These are phyloP conservation scores for Entomyzon cyanotis DNA, from an alignment of 2,113 vertebrate genomes.

Conservation along the genomic window DNA sequence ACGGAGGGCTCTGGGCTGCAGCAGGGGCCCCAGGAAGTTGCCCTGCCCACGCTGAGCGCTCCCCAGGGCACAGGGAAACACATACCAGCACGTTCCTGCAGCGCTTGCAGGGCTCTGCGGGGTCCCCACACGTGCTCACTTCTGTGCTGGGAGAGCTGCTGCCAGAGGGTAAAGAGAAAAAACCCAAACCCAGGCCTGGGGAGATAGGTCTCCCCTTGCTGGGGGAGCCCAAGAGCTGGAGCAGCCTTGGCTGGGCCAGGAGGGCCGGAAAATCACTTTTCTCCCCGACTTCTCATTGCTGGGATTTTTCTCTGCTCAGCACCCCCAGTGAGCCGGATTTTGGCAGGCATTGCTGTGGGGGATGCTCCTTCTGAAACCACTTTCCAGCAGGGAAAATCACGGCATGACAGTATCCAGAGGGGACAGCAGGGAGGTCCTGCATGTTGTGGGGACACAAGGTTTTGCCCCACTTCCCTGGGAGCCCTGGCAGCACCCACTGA, in stretches of 20 bases:
- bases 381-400: background rate
- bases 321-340: background rate
- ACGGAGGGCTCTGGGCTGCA: background rate
- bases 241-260: background rate
- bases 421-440: rapidly evolving
- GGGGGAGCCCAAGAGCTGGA: background rate
- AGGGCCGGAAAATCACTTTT: background rate
- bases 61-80: background rate
- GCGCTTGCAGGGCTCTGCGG: background rate
- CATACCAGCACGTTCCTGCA: conserved; percentile 4
- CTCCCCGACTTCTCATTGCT: rapidly evolving
- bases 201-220: background rate
- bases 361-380: background rate
- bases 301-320: background rate
- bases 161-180: background rate
- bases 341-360: background rate
- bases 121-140: background rate
- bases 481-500: background rate
- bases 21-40: background rate
- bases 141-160: background rate
- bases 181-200: background rate
- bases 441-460: rapidly evolving
- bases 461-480: background rate
- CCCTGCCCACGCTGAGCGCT: background rate
- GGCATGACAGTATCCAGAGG: rapidly evolving